Conservation (phyloP, 1,140 invertebrate species). For the Pseudomyrmex concolor region DNA sequence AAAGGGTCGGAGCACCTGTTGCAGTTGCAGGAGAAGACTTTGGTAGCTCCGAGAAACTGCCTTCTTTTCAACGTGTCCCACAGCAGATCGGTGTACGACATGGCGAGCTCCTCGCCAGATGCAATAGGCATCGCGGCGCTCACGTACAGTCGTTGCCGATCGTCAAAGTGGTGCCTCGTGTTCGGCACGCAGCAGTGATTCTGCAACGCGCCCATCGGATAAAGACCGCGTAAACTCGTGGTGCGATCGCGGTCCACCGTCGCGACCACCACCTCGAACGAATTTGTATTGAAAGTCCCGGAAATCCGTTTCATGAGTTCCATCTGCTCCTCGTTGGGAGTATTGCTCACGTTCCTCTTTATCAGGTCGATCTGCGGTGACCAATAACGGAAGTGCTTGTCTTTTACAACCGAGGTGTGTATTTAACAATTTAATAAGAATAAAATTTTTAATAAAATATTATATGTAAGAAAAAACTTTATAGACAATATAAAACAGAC, state of each 20-base stretch:
- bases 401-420: not conserved
- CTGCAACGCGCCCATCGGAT: slow-evolving; percentile 89
- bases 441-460: not conserved
- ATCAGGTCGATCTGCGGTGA: slow-evolving; percentile 84
- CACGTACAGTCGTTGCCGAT: slow-evolving; percentile 87
- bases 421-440: not conserved
- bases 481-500: not conserved
- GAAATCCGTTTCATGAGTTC: slow-evolving; percentile 87
- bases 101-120: slow-evolving; percentile 89
- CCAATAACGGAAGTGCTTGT: not conserved
- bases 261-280: slow-evolving; percentile 87
- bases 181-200: slow-evolving; percentile 92
- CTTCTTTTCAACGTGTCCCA: slow-evolving; percentile 90
- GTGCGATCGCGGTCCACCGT: slow-evolving; percentile 81
- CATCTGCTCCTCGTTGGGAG: slow-evolving; percentile 85
- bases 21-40: slow-evolving; percentile 91
- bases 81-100: slow-evolving; percentile 89
- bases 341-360: slow-evolving; percentile 86
- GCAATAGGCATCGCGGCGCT: slow-evolving; percentile 87
- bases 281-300: slow-evolving; percentile 90
- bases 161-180: slow-evolving; percentile 88
- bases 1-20: slow-evolving; percentile 89
- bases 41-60: slow-evolving; percentile 88
- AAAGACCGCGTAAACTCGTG: slow-evolving; percentile 88
- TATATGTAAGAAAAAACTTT: not conserved